Percentiles rank a stretch among this genome's conserved stretches.
phyloP scores from a whole-genome alignment of 2,888 invertebrate genomes.

The Cepaea hortensis region DNA sequence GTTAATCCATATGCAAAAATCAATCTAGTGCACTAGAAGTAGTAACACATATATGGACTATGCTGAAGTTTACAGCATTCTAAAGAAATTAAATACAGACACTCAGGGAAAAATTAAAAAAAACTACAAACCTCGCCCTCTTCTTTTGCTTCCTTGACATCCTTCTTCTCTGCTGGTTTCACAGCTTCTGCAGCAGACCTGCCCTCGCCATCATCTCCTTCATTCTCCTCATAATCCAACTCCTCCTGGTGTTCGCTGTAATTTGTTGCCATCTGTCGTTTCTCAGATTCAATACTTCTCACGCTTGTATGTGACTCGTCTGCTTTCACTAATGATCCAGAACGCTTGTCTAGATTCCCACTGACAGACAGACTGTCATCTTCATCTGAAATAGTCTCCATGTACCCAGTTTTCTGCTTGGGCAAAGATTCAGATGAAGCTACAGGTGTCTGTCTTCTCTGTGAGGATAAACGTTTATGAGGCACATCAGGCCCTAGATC shows the following conservation, averaged over 20 bases:
- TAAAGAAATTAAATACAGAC: too few species aligned
- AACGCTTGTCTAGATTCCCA: conserved; percentile 14
- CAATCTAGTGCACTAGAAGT: too few species aligned
- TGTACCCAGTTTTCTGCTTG: conserved; percentile 41
- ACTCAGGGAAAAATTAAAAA: background rate
- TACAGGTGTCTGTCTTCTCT: background rate
- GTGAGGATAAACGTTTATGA: background rate
- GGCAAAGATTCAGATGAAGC: background rate
- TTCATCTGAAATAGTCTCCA: conserved; percentile 54
- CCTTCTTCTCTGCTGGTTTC: conserved; percentile 61
- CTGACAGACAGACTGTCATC: conserved; percentile 48
- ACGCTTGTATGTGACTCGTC: conserved; percentile 30
- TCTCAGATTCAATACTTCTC: conserved; percentile 33
- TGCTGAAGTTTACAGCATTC: too few species aligned
- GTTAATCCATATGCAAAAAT: too few species aligned
- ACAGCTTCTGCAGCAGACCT: conserved; percentile 54
- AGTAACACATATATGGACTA: too few species aligned
- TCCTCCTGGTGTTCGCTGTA: conserved; percentile 75
- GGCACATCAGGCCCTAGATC: conserved; percentile 13
- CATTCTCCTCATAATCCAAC: conserved; percentile 76
- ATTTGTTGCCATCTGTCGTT: conserved; percentile 48
- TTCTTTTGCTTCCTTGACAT: conserved; percentile 56
- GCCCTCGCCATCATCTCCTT: conserved; percentile 56
- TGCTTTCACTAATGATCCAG: conserved; percentile 5
- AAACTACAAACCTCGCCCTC: conserved; percentile 22